These are phyloP conservation scores for Sisyra nigra DNA, from an alignment of 2,888 invertebrate species.

Conservation along the genomic window DNA sequence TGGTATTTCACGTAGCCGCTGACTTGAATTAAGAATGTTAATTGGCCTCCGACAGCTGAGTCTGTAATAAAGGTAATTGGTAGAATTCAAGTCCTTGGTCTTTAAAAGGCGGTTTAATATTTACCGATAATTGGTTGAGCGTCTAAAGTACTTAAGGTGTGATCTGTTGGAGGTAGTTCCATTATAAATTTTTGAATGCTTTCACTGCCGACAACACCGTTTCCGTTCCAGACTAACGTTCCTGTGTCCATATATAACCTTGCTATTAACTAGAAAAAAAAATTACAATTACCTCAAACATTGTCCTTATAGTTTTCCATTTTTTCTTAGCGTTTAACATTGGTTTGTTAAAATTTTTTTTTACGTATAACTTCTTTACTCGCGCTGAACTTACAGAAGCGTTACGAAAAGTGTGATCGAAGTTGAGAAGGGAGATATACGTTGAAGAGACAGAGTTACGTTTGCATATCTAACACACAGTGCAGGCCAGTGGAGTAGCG, in stretches of 20 bases:
- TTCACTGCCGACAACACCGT: conserved; percentile 62
- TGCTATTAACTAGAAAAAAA: conserved; percentile 42
- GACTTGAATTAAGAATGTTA: conserved; percentile 69
- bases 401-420: too few species aligned
- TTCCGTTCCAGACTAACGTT: conserved; percentile 86
- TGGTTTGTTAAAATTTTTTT: too few species aligned
- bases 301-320: not conserved
- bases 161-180: conserved; percentile 67
- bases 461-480: too few species aligned
- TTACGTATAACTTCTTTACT: too few species aligned
- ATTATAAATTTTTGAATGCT: conserved; percentile 74
- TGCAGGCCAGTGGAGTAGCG: too few species aligned
- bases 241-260: conserved; percentile 73
- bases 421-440: too few species aligned
- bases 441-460: too few species aligned
- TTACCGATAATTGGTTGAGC: conserved; percentile 65
- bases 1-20: conserved; percentile 67
- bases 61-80: conserved; percentile 42
- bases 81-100: too few species aligned
- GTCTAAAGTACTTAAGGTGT: conserved; percentile 62
- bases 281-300: too few species aligned
- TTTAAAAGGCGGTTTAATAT: conserved; percentile 9
- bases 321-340: too few species aligned
- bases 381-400: too few species aligned
- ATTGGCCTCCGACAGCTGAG: conserved; percentile 55